phyloP scores from a whole-genome alignment of 1,140 invertebrate species.

The Penaeus vannamei region DNA sequence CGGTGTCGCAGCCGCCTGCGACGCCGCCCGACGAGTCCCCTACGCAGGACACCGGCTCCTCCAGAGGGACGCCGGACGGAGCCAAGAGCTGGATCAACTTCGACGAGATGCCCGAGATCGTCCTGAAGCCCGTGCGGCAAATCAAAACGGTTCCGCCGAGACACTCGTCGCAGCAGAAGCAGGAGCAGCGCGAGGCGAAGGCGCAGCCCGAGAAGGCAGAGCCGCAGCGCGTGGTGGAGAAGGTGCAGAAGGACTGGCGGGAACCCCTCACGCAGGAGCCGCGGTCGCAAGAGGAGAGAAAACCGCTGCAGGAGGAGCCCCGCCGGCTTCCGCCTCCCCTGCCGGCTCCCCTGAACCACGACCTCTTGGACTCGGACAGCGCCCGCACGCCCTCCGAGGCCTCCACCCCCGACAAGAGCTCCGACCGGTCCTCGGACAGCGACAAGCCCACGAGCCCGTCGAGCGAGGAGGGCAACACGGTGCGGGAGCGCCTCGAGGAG shows the following conservation, averaged over 20 bases:
- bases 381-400: constrained; percentile 43
- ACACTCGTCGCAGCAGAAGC: constrained; percentile 38
- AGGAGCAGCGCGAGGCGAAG: neutral
- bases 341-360: constrained; percentile 35
- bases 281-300: too few species aligned
- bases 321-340: constrained; percentile 45
- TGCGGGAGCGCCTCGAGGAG: constrained; percentile 57
- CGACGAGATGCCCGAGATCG: constrained; percentile 83
- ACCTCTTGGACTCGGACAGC: constrained; percentile 41
- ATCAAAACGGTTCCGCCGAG: constrained; percentile 66
- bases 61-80: constrained; percentile 67
- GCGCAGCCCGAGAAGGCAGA: neutral
- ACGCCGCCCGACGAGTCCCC: neutral
- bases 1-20: neutral
- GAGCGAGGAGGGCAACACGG: constrained; percentile 54
- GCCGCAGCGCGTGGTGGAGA: neutral
- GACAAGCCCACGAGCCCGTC: constrained; percentile 60
- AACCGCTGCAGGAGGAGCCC: neutral
- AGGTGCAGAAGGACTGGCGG: too few species aligned
- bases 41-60: neutral
- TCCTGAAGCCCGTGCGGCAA: constrained; percentile 66
- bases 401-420: constrained; percentile 60
- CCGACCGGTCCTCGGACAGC: constrained; percentile 55
- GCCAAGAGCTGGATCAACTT: constrained; percentile 84
- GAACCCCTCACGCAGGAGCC: too few species aligned